These are phyloP conservation scores for Rhaphigaster nebulosa DNA, from an alignment of 2,888 invertebrate genomes.

Conservation along the genomic window DNA sequence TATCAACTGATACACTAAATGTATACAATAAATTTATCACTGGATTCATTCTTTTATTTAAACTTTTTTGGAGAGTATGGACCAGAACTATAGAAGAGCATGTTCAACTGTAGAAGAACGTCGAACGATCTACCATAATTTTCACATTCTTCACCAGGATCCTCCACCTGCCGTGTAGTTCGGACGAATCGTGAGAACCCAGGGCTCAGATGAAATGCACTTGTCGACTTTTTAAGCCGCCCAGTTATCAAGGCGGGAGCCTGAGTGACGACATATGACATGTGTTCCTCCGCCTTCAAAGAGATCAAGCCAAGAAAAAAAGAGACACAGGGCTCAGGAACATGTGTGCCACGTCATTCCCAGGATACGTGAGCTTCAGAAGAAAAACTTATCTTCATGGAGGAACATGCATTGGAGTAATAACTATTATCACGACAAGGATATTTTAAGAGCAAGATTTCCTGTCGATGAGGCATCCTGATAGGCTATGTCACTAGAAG, in stretches of 20 bases:
- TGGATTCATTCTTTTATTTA: too few species aligned
- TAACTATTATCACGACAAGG: neutral
- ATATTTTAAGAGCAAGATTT: neutral
- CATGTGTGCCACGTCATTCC: conserved; percentile 28
- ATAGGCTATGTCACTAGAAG: too few species aligned
- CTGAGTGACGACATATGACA: neutral
- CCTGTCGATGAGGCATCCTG: neutral
- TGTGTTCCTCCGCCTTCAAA: neutral
- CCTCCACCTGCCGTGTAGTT: neutral
- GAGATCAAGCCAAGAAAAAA: neutral
- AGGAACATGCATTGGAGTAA: neutral
- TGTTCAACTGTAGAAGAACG: too few species aligned
- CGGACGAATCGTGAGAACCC: neutral
- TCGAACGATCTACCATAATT: neutral
- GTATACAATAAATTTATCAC: too few species aligned
- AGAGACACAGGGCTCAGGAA: neutral
- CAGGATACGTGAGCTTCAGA: neutral
- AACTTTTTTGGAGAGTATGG: too few species aligned
- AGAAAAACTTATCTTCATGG: neutral
- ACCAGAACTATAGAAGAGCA: too few species aligned
- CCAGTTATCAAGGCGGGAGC: neutral
- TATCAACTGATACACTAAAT: too few species aligned
- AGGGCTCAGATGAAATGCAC: neutral
- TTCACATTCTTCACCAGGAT: neutral
- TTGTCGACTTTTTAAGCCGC: conserved; percentile 12